Evolutionary conservation across 2,113 vertebrate genomes (phyloP).

Genomic region (rabbit (Oryctolagus cuniculus)): mOryCun1.1 NC_091444.1:31894501-31895000

Average conservation of each 20-base stretch:
- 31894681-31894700: neutral
- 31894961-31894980: neutral
- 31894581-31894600: neutral
- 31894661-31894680: neutral
- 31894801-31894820: neutral
- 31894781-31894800: neutral
- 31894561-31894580: neutral
- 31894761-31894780: neutral
- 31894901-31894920: neutral
- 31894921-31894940: neutral
- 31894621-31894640: neutral
- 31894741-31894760: neutral
- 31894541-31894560: neutral
- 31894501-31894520: slow-evolving; percentile 32
- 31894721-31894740: rapidly evolving
- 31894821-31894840: neutral
- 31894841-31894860: neutral
- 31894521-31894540: slow-evolving; percentile 4
- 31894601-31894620: neutral
- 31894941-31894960: neutral
- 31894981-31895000: neutral
- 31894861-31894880: neutral
- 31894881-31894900: neutral
- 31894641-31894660: neutral
- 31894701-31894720: neutral